Evolutionary conservation across 2,797 vertebrate species (phyloP).

Genomic region (Apogon talboti): DNA sequence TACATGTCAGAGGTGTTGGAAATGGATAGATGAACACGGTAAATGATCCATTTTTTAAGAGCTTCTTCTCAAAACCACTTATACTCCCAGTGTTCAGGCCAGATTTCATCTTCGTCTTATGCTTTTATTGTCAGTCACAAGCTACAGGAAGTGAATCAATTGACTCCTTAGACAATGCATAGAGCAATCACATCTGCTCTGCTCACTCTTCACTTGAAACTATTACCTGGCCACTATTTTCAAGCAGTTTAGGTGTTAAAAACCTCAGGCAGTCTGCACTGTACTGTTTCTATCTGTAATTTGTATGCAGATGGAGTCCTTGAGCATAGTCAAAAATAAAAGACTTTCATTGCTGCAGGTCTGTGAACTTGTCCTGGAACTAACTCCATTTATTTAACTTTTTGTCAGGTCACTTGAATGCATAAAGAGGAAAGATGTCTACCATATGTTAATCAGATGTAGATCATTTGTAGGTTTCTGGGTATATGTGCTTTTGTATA

Average conservation of each 20-base stretch:
- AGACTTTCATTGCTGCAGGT: slow-evolving; percentile 41
- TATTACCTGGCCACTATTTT: slow-evolving; percentile 37
- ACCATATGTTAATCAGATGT: background rate
- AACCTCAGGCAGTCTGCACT: slow-evolving; percentile 11
- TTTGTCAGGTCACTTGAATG: slow-evolving; percentile 32
- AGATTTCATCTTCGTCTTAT: background rate
- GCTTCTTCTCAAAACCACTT: background rate
- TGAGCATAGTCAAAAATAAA: slow-evolving; percentile 42
- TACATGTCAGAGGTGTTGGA: too few relatives aligned
- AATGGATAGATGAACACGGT: too few relatives aligned
- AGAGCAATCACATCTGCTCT: slow-evolving; percentile 26
- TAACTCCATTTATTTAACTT: slow-evolving; percentile 40
- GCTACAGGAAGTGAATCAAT: slow-evolving; percentile 28
- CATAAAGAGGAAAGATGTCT: slow-evolving; percentile 16
- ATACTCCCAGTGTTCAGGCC: background rate
- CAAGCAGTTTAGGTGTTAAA: slow-evolving; percentile 31
- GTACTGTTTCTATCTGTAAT: slow-evolving; percentile 21
- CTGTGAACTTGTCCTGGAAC: slow-evolving; percentile 45
- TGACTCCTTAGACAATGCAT: slow-evolving; percentile 6
- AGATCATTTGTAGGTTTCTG: background rate
- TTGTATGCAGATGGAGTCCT: slow-evolving; percentile 35
- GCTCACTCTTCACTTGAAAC: slow-evolving; percentile 31
- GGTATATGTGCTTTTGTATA: too few relatives aligned
- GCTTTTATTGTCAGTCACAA: slow-evolving; percentile 35
- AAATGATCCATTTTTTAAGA: too few relatives aligned